Conservation (phyloP, 2,113 vertebrate genomes). For the Desmodus rotundus region DNA sequence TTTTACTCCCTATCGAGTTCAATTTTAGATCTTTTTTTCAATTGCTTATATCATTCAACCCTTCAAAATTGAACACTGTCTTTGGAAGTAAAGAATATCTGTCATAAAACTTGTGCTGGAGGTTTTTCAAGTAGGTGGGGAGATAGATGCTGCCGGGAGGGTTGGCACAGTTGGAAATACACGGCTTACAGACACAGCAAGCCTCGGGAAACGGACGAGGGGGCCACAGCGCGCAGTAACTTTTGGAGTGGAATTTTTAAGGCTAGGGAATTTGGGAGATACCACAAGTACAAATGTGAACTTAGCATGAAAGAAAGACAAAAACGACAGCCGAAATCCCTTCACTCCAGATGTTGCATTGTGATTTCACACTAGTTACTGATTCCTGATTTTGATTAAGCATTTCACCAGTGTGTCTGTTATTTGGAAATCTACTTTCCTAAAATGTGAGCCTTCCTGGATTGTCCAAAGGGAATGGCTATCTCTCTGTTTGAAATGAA, state of each 20-base stretch:
- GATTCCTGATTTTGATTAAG: background rate
- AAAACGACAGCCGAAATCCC: background rate
- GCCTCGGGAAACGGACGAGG: background rate
- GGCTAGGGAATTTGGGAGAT: background rate
- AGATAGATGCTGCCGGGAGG: background rate
- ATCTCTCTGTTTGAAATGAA: background rate
- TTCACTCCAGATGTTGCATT: background rate
- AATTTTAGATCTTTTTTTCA: slow-evolving; percentile 3
- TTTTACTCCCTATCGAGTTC: background rate
- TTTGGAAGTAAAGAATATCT: slow-evolving; percentile 36
- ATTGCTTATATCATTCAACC: background rate
- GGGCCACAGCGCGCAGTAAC: background rate
- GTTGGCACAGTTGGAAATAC: background rate
- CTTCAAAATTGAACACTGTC: slow-evolving; percentile 44
- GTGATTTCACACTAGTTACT: background rate
- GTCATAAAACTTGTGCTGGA: background rate
- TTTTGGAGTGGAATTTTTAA: background rate
- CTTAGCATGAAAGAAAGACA: background rate
- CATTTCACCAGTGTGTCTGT: background rate
- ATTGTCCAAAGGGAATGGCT: background rate
- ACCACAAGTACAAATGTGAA: background rate
- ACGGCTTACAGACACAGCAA: background rate
- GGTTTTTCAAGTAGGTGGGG: background rate
- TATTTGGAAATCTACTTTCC: background rate
- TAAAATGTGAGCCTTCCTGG: background rate